These are phyloP conservation scores for Apoda limacodes DNA, from an alignment of 2,888 invertebrate genomes.

Conservation along the genomic window DNA sequence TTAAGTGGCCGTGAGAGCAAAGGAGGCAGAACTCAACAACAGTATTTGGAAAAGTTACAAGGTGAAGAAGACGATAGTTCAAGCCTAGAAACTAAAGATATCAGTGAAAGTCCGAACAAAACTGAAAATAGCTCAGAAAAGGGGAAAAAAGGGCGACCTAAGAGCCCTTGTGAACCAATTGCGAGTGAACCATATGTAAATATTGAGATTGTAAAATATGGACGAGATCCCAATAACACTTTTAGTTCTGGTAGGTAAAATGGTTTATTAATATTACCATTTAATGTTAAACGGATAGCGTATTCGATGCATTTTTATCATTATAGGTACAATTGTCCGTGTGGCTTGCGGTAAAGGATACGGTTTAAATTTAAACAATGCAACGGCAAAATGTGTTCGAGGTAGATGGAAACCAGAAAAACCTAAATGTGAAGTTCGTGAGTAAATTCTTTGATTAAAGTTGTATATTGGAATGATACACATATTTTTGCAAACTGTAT, in stretches of 20 bases:
- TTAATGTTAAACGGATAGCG: not conserved
- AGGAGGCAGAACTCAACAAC: constrained; percentile 43
- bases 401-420: constrained; percentile 88
- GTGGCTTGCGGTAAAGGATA: constrained; percentile 84
- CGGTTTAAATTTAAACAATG: constrained; percentile 79
- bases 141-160: constrained; percentile 59
- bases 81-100: constrained; percentile 22
- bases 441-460: constrained; percentile 35
- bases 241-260: constrained; percentile 73
- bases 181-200: constrained; percentile 74
- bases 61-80: constrained; percentile 27
- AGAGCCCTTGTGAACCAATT: constrained; percentile 77
- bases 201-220: constrained; percentile 77
- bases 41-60: constrained; percentile 24
- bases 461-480: constrained; percentile 18
- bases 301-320: not conserved
- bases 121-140: constrained; percentile 35
- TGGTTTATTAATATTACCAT: too few relatives aligned
- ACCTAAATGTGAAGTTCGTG: constrained; percentile 84
- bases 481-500: constrained; percentile 12
- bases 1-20: constrained; percentile 61
- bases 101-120: constrained; percentile 30
- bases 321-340: constrained; percentile 75
- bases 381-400: constrained; percentile 83
- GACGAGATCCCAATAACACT: constrained; percentile 76